Conservation (phyloP, 2,888 invertebrate species). For the Eupithecia vulgata region DNA sequence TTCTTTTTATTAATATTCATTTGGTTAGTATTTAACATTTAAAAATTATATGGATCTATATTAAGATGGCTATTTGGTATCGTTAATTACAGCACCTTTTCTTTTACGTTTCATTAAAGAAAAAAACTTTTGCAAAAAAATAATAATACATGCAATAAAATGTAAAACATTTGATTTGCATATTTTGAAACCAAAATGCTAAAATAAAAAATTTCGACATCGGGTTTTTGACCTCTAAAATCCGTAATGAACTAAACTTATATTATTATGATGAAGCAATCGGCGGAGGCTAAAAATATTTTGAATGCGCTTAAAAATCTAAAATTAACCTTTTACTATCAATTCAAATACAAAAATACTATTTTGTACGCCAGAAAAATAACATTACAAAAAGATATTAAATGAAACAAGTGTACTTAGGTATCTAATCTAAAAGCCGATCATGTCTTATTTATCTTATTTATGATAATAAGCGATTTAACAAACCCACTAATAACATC, state of each 20-base stretch:
- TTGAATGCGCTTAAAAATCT: not conserved
- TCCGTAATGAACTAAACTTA: not conserved
- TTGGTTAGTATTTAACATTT: not conserved
- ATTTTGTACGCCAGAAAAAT: too few species aligned
- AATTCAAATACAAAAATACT: too few species aligned
- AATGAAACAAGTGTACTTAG: not conserved
- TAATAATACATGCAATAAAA: not conserved
- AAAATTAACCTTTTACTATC: not conserved
- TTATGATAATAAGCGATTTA: not conserved
- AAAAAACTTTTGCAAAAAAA: not conserved
- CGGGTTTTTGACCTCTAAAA: constrained; percentile 15
- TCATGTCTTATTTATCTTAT: not conserved
- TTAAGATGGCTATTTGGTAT: not conserved
- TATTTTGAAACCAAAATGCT: constrained; percentile 7
- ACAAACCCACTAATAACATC: not conserved
- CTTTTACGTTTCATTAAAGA: not conserved
- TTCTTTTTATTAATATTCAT: not conserved
- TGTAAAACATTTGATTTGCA: not conserved
- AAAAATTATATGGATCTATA: too few species aligned
- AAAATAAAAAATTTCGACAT: not conserved
- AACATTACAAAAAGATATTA: too few species aligned
- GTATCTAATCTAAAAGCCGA: not conserved
- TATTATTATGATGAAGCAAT: not conserved
- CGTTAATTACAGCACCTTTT: not conserved
- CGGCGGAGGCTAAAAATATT: not conserved